Evolutionary conservation across 2,888 invertebrate species (phyloP), one percentile per base, ranked within the genome.

Genomic region (Drosophila limbata): DNA sequence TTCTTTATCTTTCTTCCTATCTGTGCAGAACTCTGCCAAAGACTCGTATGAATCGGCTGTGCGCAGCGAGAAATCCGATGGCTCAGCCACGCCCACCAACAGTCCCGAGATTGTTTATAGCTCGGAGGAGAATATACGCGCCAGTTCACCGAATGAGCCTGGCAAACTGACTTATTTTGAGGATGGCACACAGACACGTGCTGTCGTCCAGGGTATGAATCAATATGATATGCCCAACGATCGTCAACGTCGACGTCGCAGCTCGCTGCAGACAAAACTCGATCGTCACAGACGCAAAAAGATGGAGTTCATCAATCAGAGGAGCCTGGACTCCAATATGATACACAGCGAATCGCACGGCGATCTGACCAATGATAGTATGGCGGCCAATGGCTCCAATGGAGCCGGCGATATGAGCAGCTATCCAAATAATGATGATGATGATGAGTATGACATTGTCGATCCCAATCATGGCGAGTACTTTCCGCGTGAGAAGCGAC

Each of bases 401-500:
- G 42, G 44, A 8, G 77, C 80, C 62, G 80, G 81, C 80, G 83
- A 80, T 79, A 80, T 81, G 40, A 73, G 71, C 57, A 78, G 75
- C 45, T 81, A 73, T 64, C 52, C 51, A 15, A 70, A 82, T 44
- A 73, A 82, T 44, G 73, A 86, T 15, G 84, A 86, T 44, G 77
- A 86, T 44, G 77, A 84, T 42, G 86, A 79, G 45, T 83, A 91
- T 61, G 88, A 85, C 31, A 80, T 85, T 65, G 62, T 89, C 50
- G 90, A 91, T 84, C 82, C 90, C 52, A 83, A 81, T 80, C 89
- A 90, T 69, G 66, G 65, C 28, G 89, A 84, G 50, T 90, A 90
- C 56, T 91, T 85, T 79, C 94, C 93, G 45, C 93, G 92, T 79
- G 93, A 96, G 92, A 96, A 96, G 91, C 94, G 96, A 72, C 95